A percentile compares a stretch with the other conserved stretches of the same genome.
phyloP scores from a whole-genome alignment of 2,797 vertebrate species.

The Enteromius paludinosus region DNA sequence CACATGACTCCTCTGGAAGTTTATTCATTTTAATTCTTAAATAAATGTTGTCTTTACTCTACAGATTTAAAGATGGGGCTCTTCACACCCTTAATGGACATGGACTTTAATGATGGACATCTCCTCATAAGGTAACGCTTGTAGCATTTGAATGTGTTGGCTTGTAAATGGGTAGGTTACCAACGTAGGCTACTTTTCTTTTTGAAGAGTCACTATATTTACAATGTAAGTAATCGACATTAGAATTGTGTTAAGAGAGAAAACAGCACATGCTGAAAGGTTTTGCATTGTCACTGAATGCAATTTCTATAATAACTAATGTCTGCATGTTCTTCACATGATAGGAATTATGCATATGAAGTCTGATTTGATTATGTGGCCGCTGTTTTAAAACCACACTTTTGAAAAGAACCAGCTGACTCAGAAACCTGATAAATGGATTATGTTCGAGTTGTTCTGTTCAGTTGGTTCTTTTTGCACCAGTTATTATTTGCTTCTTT shows the following conservation, averaged over 20 bases:
- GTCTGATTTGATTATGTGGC: neutral
- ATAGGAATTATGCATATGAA: neutral
- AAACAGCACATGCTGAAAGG: no score
- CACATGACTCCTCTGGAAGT: neutral
- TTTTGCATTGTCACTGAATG: neutral
- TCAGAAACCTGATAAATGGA: neutral
- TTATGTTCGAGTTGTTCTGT: neutral
- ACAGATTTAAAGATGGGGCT: slow-evolving; percentile 86
- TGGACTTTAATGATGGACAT: slow-evolving; percentile 69
- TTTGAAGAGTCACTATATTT: neutral
- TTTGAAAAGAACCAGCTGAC: neutral
- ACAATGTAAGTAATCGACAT: neutral
- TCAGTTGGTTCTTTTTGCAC: neutral
- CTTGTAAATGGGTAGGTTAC: neutral
- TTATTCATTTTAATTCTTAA: neutral
- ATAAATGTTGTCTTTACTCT: neutral
- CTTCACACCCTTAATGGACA: no score
- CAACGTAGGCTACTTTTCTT: neutral
- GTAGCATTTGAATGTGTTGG: neutral
- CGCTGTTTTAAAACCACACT: neutral
- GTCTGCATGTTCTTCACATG: neutral
- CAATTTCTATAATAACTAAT: neutral
- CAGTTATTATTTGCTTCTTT: neutral
- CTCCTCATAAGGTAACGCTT: neutral
- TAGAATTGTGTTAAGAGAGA: no score